phyloP scores from a whole-genome alignment of 2,797 vertebrate species.

The Loris lydekkerianus region DNA sequence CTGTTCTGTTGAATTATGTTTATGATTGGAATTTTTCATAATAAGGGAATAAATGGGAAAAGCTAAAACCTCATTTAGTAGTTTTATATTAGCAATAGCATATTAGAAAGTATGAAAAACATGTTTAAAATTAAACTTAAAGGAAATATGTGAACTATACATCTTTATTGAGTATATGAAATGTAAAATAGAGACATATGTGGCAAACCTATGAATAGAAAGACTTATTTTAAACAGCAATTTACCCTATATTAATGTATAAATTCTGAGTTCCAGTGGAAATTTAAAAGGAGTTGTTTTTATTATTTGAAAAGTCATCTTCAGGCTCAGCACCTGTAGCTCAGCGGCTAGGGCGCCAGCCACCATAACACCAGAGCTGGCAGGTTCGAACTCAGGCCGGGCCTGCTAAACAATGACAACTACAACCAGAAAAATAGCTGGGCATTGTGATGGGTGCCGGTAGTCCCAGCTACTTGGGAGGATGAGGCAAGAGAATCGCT shows the following conservation, averaged over 20 bases:
- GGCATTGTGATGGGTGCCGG: no score
- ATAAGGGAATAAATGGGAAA: background rate
- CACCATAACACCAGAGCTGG: no score
- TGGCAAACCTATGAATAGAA: background rate
- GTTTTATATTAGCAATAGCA: background rate
- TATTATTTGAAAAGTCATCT: constrained; percentile 53
- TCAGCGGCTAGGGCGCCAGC: no score
- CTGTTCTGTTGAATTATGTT: constrained; percentile 33
- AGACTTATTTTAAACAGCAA: constrained; percentile 12
- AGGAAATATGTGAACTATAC: constrained; percentile 7
- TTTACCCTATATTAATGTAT: constrained; percentile 30
- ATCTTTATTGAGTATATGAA: constrained; percentile 20
- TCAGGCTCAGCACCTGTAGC: background rate
- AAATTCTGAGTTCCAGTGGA: constrained; percentile 37
- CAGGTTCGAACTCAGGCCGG: no score
- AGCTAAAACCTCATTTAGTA: background rate
- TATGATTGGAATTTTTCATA: constrained; percentile 49
- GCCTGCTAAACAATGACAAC: no score
- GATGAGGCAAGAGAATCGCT: no score
- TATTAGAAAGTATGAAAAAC: constrained; percentile 21
- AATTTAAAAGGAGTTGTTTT: constrained; percentile 53
- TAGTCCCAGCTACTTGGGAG: no score
- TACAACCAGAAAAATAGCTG: no score
- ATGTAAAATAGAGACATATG: constrained; percentile 32
- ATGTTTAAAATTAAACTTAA: constrained; percentile 21